Base-by-base conservation (phyloP, 2,888 invertebrate species). In the Hirtodrosophila cameraria region DNA sequence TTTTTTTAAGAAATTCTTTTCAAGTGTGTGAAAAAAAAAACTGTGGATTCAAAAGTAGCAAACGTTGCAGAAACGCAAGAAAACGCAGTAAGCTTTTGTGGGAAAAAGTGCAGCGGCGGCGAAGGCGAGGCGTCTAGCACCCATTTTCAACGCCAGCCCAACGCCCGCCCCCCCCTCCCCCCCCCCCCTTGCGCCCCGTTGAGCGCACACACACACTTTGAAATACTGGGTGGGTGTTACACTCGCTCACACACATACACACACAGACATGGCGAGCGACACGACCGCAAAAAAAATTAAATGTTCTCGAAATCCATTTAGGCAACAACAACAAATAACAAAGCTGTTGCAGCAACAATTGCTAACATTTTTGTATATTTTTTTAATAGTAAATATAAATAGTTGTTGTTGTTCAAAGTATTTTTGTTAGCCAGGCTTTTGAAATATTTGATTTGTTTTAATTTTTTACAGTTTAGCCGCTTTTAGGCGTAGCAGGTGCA, bases 81-180 rank as follows among this genome's bases (percentile, higher is more conserved):
- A 63, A 72, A 66, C 64, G 63, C 53, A 62, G 64, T 55, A 77
- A 72, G 69, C 63, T 49, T 66, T 61, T 66, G 61, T 58, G 41
- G 52, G 57, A 66, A 78, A 83, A 82, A 76, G 60, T 72, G 76
- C 80, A 76, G 55, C 53, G 35, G 50, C 61, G 48, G 53, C 52
- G 46, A 67, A 63, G 71, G 65, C 31, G 58, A 74, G 75, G 77
- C 62, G 75, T 80, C 85, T 80, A 72, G 75, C 61, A 42, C 39
- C 41, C n/a, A n/a, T n/a, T n/a, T n/a, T n/a, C n/a, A 8, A 7
- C 6, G 7, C 8, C 23, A 7, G 23, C 23, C 23, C 18, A 20
- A 20, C 5, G 8, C 5, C 23, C 8, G 0, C 2, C 4, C 30
- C 33, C 23, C 15, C 55, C 30, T 23, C 20, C 7, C 38, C 35